These are phyloP conservation scores for Acleris literana DNA, from an alignment of 2,888 invertebrate genomes.

Conservation along the genomic window DNA sequence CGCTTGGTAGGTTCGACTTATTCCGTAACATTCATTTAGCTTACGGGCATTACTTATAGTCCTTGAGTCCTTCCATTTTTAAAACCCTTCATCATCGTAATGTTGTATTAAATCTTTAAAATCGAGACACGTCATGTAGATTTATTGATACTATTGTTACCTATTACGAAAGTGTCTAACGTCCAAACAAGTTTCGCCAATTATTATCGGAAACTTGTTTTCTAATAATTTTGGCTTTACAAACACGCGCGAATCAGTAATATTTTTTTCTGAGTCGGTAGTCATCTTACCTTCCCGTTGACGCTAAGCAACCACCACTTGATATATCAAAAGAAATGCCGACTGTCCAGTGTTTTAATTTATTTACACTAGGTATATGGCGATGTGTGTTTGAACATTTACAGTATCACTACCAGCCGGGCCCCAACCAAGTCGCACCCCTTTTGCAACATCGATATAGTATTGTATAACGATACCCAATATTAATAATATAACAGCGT, in stretches of 20 bases:
- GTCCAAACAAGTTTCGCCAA: constrained; percentile 31
- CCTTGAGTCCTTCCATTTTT: background rate
- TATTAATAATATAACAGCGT: no score
- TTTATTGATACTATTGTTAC: background rate
- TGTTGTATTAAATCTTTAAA: background rate
- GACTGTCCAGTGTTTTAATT: constrained; percentile 45
- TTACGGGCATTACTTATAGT: background rate
- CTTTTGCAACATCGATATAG: constrained; percentile 26
- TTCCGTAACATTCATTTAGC: background rate
- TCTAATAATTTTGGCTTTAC: constrained; percentile 37
- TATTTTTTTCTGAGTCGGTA: constrained; percentile 34
- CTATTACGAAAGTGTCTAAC: constrained; percentile 23
- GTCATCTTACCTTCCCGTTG: constrained; percentile 44
- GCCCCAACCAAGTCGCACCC: constrained; percentile 28
- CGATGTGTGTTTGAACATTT: constrained; percentile 49
- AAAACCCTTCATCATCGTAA: background rate
- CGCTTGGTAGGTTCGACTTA: background rate
- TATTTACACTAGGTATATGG: constrained; percentile 54
- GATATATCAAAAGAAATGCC: constrained; percentile 46
- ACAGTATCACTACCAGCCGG: constrained; percentile 49
- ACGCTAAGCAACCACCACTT: constrained; percentile 38
- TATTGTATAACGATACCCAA: constrained; percentile 23
- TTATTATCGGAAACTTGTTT: constrained; percentile 34
- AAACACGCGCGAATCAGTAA: constrained; percentile 38
- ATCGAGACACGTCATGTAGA: constrained; percentile 1